Base-by-base conservation (phyloP, 2,888 invertebrate genomes). In the Monoplex corrugatus region DNA sequence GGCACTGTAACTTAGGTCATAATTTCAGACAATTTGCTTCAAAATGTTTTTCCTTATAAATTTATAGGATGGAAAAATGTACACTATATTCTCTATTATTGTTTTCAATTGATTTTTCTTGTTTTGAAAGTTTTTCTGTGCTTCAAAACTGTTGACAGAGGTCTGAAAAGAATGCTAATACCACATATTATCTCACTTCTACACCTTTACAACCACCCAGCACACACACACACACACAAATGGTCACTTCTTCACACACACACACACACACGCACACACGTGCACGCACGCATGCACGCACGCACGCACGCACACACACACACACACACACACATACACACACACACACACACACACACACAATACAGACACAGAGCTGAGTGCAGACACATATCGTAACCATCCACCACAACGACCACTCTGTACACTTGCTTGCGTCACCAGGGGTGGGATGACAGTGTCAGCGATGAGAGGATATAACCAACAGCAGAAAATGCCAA, bases 201-300 rank as follows among this genome's bases (percentile, higher is more conserved):
- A 57, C 57, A 57, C 57, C 13, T 23, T 16, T 23, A 57, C 57
- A 57, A 13, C 13, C 57, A 57, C 57, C 13, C 57, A 57, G n/a
- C 28, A 72, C 72, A 72, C 72, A 72, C 72, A 72, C 28, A 72
- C 72, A 72, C 28, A 72, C 72, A 72, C 28, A 72, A 10, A 72
- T 32, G 28, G 13, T 16, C 28, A 72, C 72, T 16, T 32, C 8
- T 28, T 16, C 28, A 72, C 72, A 72, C 28, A 19, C 72, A 72
- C 28, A 72, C 72, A 72, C 28, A 72, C 72, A 72, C 28, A 72
- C 28, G 28, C 28, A 19, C 72, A 28, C 28, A 72, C 72, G 28
- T 38, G 38, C 35, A 78, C 35, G 35, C 78, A 78, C 23, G 38
- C 35, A 35, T 38, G 3, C 28, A 72, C 72, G 28, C 78, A 78